phyloP scores from a whole-genome alignment of 2,113 vertebrate species.

The Brachyhypopomus gauderio region DNA sequence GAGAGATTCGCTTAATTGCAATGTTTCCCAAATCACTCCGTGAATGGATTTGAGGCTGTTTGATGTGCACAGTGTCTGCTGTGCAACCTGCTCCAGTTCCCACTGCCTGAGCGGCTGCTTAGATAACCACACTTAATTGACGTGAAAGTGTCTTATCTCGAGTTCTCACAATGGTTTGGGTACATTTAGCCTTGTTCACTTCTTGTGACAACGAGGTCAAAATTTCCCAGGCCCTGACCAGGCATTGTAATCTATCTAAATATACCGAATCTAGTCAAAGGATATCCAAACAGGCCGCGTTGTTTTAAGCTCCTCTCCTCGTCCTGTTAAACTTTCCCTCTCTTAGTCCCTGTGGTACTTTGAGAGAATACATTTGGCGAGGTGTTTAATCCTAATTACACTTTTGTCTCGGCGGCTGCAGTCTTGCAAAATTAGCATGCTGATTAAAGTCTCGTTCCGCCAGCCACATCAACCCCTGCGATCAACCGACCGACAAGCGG shows the following conservation, averaged over 20 bases:
- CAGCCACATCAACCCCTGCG: slow-evolving; percentile 15
- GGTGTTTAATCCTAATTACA: slow-evolving; percentile 26
- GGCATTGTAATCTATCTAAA: not conserved
- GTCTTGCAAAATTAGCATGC: slow-evolving; percentile 48
- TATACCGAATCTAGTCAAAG: not conserved
- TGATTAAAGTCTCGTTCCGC: slow-evolving; percentile 40
- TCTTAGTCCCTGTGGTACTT: not conserved
- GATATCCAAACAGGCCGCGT: not conserved
- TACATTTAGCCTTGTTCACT: not conserved
- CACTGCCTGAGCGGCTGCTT: not conserved
- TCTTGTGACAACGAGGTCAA: not conserved
- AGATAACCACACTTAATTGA: not conserved
- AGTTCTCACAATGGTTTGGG: not conserved
- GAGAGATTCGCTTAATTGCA: slow-evolving; percentile 27
- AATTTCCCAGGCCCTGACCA: not conserved
- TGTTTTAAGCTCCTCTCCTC: too few relatives aligned
- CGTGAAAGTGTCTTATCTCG: not conserved
- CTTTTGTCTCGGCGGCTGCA: slow-evolving; percentile 10
- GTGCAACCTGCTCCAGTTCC: not conserved
- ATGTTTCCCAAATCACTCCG: slow-evolving; percentile 23
- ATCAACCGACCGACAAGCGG: slow-evolving; percentile 21
- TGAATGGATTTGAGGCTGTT: not conserved
- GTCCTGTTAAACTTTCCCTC: not conserved
- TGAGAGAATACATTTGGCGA: slow-evolving; percentile 6
- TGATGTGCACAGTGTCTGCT: slow-evolving; percentile 23